Percentiles rank a stretch among this genome's conserved stretches.
Conservation (phyloP, 2,888 invertebrate species). For the Habrosyne pyritoides region DNA sequence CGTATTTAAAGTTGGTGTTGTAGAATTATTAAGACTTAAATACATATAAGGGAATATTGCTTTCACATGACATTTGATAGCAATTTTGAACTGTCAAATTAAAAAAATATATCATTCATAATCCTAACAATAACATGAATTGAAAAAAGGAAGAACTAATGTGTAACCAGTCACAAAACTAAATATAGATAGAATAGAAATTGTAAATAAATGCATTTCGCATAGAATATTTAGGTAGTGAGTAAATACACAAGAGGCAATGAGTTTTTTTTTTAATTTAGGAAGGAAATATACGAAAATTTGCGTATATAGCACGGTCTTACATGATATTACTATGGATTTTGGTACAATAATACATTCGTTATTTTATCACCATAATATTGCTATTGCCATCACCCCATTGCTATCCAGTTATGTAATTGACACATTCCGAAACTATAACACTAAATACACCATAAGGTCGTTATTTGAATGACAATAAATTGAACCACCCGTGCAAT, state of each 20-base stretch:
- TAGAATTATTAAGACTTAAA: neutral
- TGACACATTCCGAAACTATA: neutral
- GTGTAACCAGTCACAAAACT: slow-evolving; percentile 19
- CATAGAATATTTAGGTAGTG: slow-evolving; percentile 24
- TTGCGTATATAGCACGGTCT: slow-evolving; percentile 15
- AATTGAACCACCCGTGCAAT: neutral
- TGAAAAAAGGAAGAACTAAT: neutral
- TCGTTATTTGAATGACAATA: neutral
- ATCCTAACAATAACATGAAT: neutral
- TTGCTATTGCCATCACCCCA: neutral
- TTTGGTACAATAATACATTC: neutral
- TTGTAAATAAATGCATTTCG: neutral
- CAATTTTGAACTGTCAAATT: neutral
- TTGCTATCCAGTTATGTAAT: neutral
- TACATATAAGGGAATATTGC: neutral
- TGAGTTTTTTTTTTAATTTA: slow-evolving; percentile 40
- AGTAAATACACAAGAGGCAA: slow-evolving; percentile 72
- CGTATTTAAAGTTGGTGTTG: no score
- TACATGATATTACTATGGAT: no score
- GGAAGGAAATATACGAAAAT: slow-evolving; percentile 11
- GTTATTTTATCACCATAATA: neutral
- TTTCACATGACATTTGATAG: neutral
- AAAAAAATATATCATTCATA: neutral
- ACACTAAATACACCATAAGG: neutral
- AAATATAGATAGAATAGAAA: slow-evolving; percentile 6